These are phyloP conservation scores for Laodelphax striatellus DNA, from an alignment of 1,140 invertebrate genomes.

Conservation along the genomic window DNA sequence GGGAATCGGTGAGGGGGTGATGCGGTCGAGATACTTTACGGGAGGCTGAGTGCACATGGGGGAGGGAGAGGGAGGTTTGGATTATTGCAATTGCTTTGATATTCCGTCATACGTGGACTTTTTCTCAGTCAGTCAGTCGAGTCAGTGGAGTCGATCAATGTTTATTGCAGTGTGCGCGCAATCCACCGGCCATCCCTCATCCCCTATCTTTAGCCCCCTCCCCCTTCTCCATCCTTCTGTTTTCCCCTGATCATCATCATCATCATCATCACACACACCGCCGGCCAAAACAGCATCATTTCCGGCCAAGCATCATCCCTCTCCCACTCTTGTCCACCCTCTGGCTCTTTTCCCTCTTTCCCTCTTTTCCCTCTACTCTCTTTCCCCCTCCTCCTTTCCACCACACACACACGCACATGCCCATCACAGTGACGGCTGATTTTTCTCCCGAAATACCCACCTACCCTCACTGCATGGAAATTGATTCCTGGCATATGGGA, in stretches of 20 bases:
- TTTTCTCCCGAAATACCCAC: too few relatives aligned
- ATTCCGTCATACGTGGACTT: background rate
- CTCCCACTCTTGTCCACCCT: background rate
- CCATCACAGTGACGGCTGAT: too few relatives aligned
- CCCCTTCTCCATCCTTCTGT: too few relatives aligned
- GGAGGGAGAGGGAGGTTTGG: background rate
- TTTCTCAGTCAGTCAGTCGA: background rate
- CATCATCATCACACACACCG: background rate
- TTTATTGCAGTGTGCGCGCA: conserved; percentile 1
- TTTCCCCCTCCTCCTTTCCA: background rate
- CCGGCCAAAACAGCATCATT: background rate
- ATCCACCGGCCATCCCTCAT: background rate
- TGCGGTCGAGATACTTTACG: background rate
- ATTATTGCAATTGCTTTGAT: conserved; percentile 4
- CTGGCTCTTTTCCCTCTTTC: background rate
- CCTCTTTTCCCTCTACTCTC: background rate
- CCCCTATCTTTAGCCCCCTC: background rate
- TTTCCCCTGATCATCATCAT: background rate
- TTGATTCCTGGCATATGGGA: too few relatives aligned
- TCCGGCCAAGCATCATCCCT: background rate
- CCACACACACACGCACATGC: too few relatives aligned
- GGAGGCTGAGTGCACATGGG: background rate
- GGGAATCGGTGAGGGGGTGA: background rate
- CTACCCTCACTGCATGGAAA: too few relatives aligned
- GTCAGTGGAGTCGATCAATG: background rate